Conservation (phyloP, 2,888 invertebrate species). For the Trisateles emortualis region DNA sequence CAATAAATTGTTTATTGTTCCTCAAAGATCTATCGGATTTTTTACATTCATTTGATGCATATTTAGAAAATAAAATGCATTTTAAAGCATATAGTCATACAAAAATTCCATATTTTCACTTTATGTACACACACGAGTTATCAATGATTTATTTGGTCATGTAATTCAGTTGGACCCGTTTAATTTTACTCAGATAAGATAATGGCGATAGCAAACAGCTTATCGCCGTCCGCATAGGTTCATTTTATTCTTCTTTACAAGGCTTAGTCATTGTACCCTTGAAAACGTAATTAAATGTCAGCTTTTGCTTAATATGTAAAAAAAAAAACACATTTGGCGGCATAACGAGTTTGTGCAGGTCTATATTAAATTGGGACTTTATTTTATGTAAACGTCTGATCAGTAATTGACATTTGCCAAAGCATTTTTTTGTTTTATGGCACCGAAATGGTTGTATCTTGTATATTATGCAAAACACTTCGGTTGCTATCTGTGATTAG, state of each 20-base stretch:
- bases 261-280: conserved; percentile 40
- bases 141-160: conserved; percentile 72
- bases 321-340: conserved; percentile 31
- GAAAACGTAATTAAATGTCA: conserved; percentile 38
- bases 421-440: background rate
- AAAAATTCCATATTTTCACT: conserved; percentile 11
- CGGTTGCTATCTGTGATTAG: background rate
- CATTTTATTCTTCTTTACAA: conserved; percentile 37
- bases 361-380: conserved; percentile 27
- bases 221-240: conserved; percentile 57
- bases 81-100: background rate
- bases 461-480: background rate
- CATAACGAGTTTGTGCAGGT: conserved; percentile 29
- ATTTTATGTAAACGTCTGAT: conserved; percentile 16
- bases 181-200: conserved; percentile 79
- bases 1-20: background rate
- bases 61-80: no score
- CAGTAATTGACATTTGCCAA: background rate
- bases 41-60: background rate
- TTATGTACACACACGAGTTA: conserved; percentile 14
- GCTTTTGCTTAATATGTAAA: conserved; percentile 39
- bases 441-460: no score
- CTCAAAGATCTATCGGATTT: background rate
- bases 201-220: conserved; percentile 63
- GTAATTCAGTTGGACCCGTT: conserved; percentile 71